Evolutionary conservation across 2,888 invertebrate species (phyloP).

Genomic region (Diaprepes abbreviatus): DNA sequence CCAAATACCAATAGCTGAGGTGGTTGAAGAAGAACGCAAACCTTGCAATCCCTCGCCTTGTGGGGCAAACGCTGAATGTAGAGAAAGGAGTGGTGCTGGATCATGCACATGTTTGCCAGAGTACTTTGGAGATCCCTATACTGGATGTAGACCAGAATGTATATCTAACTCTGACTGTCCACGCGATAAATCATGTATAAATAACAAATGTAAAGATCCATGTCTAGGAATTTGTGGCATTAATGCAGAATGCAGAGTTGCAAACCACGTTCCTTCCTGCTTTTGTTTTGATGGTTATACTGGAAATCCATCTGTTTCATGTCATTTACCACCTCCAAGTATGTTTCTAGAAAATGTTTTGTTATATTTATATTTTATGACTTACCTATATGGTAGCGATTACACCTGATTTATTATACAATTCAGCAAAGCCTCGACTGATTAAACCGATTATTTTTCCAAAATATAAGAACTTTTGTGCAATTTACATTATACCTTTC

Average conservation of each 20-base stretch:
- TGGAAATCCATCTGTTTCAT: constrained; percentile 78
- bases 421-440: no score
- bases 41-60: constrained; percentile 91
- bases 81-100: constrained; percentile 85
- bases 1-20: constrained; percentile 47
- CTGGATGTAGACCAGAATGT: constrained; percentile 88
- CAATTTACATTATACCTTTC: no score
- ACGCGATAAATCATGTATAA: constrained; percentile 82
- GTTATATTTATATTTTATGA: no score
- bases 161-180: constrained; percentile 87
- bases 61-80: constrained; percentile 87
- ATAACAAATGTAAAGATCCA: constrained; percentile 88
- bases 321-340: constrained; percentile 64
- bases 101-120: constrained; percentile 86
- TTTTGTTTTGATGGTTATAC: constrained; percentile 83
- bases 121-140: constrained; percentile 90
- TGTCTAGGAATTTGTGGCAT: constrained; percentile 87
- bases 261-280: constrained; percentile 87
- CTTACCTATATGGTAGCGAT: no score
- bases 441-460: no score
- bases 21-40: constrained; percentile 75
- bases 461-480: no score
- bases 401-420: no score
- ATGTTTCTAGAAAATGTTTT: no score
- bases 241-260: constrained; percentile 83